These are phyloP conservation scores for Scaptomyza flava DNA, from an alignment of 2,888 invertebrate species.

Conservation along the genomic window DNA sequence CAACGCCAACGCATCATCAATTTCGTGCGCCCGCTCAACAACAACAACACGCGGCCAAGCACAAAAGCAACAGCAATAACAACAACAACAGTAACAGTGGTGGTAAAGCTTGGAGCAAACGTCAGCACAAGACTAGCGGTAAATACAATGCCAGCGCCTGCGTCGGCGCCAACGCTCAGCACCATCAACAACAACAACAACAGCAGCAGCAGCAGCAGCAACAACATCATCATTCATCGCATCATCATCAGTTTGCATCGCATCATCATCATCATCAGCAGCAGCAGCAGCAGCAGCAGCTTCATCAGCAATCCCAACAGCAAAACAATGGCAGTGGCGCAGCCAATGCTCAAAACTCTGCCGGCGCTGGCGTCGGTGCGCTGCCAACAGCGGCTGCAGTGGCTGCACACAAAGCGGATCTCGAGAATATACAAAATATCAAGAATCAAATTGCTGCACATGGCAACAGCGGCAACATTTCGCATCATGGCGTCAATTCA, in stretches of 20 bases:
- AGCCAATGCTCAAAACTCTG: conserved; percentile 20
- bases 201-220: conserved; percentile 32
- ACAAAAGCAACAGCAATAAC: conserved; percentile 47
- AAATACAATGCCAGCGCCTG: conserved; percentile 69
- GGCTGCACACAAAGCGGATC: conserved; percentile 79
- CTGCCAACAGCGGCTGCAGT: conserved; percentile 46
- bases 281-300: conserved; percentile 17
- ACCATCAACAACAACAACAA: conserved; percentile 38
- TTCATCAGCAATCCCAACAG: conserved; percentile 19
- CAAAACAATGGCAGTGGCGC: conserved; percentile 26
- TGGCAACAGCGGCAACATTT: conserved; percentile 19
- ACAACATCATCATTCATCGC: conserved; percentile 18
- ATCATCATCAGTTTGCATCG: conserved; percentile 22
- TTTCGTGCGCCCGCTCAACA: conserved; percentile 83
- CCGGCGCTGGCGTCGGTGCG: conserved; percentile 39
- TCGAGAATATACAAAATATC: conserved; percentile 83
- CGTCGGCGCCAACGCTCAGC: conserved; percentile 49
- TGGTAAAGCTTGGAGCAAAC: conserved; percentile 82
- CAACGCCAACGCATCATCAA: conserved; percentile 70
- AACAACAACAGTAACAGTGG: conserved; percentile 9
- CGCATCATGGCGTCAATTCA: conserved; percentile 43
- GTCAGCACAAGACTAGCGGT: conserved; percentile 81
- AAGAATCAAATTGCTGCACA: conserved; percentile 81
- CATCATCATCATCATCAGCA: conserved; percentile 36
- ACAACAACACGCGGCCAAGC: conserved; percentile 59